Base-by-base conservation (phyloP, 2,888 invertebrate genomes). In the Ypsolopha sequella region DNA sequence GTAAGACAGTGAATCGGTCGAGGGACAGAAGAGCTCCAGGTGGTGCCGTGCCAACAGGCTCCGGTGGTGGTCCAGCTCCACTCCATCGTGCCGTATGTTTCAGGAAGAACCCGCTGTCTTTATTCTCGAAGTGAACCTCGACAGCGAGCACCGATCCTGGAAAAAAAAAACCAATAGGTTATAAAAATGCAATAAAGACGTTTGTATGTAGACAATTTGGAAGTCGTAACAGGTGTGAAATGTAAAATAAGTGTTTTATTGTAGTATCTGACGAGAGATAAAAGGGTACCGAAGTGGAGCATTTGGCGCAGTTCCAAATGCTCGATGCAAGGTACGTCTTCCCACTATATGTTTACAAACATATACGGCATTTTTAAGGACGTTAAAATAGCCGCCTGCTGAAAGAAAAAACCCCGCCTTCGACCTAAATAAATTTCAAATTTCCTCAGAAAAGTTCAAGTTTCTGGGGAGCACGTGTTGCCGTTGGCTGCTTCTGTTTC, bases 91-190 rank as follows among this genome's bases (percentile, higher is more conserved):
- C 90, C 56, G 92, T 91, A 73, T 95, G 95, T 76, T 94, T 94
- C 65, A 96, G 84, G 78, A 96, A 96, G 87, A 95, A 96, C 48
- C 95, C 95, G 62, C 95, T 95, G 74, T 95, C 96, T 68, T 95
- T 93, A 75, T 94, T 94, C 85, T 96, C 95, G 76, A 96, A 95
- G 77, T 95, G 95, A 65, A 96, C 95, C 88, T 95, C 95, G 62
- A 96, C 94, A 61, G 91, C 90, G 61, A 88, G 79, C 68, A 88
- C 89, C 65, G 88, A 88, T 70, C 90, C 94, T 94, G 90, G 35
- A 88, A 90, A 66, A 61, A 73, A 73, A 66, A 59, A 64, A 65
- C 24, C 24, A 60, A 60, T 36, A 52, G 55, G 59, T 52, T 60
- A 63, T 58, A 60, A 66, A 61, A 59, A 63, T 59, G 55, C 55